Evolutionary conservation across 2,888 invertebrate genomes (phyloP), one percentile per base, ranked within the genome.

Genomic region (Scaptomyza reducta): DNA sequence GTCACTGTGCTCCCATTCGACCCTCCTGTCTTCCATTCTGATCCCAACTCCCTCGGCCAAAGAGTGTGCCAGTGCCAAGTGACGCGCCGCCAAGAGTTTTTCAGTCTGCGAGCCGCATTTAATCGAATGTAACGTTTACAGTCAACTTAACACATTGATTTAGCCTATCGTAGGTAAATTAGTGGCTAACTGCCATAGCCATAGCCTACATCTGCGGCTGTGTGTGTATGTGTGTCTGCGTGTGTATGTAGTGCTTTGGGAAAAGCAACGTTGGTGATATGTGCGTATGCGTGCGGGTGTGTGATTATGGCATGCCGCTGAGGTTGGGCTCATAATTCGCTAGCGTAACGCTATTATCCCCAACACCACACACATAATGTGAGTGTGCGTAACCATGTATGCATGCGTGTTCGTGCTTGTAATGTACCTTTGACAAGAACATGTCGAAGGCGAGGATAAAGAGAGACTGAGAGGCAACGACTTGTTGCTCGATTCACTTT

Each of bases 51-150:
- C 13, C 18, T 27, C 13, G 16, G 11, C 11, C 13, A 13, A 2
- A 33, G 14, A 25, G 9, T 42, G 50, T 55, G 54, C 22, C 50
- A 49, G 16, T 61, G 70, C 38, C 67, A 70, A 58, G 54, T 40
- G 58, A 38, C 57, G 70, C 40, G 55, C 46, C 72, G 60, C 60
- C 74, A 74, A 64, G 74, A 53, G 69, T 67, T 73, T 62, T 62
- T 56, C 54, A 54, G 45, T 47, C 57, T 62, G 65, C 67, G 66
- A 76, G 73, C 58, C 83, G 76, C 88, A 79, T 79, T 75, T 72
- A 87, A 79, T 85, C 79, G 75, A 85, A 87, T 87, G 79, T 85
- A 88, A 79, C 79, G 69, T 76, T 85, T 64, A 86, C 82, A 87
- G 86, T 82, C 70, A 87, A 81, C 82, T 87, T 67, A 81, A 67